phyloP scores from a whole-genome alignment of 2,113 vertebrate species.

The Pseudopodoces humilis region DNA sequence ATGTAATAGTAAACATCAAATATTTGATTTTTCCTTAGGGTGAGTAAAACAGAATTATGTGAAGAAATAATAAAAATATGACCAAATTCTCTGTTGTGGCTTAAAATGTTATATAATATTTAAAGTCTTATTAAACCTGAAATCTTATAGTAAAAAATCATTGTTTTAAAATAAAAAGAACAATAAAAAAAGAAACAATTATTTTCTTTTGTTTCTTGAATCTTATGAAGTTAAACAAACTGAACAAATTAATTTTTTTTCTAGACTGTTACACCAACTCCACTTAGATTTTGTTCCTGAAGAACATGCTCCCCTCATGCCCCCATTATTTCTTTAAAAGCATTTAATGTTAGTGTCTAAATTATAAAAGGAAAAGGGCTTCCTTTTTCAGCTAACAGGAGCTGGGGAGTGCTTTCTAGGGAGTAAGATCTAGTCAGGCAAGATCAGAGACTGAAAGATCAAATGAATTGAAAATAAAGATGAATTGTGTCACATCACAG shows the following conservation, averaged over 20 bases:
- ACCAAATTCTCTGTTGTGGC: slow-evolving; percentile 4
- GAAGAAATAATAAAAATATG: slow-evolving; percentile 18
- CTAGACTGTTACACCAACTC: not conserved
- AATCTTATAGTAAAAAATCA: not conserved
- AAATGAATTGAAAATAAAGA: not conserved
- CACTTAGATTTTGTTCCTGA: not conserved
- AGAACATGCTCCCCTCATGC: not conserved
- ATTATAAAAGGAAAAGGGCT: not conserved
- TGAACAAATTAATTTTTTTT: not conserved
- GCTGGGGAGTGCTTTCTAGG: not conserved
- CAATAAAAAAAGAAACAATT: not conserved
- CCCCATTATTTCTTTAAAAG: not conserved
- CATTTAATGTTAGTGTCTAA: not conserved
- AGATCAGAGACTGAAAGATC: not conserved
- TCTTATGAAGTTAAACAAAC: not conserved
- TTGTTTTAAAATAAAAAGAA: not conserved
- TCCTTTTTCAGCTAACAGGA: not conserved
- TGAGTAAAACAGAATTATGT: not conserved
- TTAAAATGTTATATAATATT: slow-evolving; percentile 21
- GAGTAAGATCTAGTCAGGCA: not conserved
- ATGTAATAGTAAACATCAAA: not conserved
- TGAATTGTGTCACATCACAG: not conserved
- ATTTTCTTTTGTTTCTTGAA: slow-evolving; percentile 3
- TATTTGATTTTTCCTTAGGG: slow-evolving; percentile 26
- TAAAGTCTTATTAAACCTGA: slow-evolving; percentile 25